These are phyloP conservation scores for Agonopterix arenella DNA, from an alignment of 2,888 invertebrate species.

Conservation along the genomic window DNA sequence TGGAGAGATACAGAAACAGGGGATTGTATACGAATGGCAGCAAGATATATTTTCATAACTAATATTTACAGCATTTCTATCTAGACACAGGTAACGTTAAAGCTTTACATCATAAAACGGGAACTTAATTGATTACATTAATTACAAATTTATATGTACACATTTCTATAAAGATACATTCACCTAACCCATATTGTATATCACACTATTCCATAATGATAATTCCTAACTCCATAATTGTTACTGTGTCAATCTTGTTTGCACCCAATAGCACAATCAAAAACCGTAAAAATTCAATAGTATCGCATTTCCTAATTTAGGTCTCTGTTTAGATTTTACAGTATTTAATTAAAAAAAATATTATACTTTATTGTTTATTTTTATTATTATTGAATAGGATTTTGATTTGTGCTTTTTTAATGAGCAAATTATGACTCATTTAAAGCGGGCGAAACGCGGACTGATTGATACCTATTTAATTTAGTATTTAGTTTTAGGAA, in stretches of 20 bases:
- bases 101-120: conserved; percentile 34
- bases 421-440: no score
- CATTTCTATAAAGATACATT: conserved; percentile 22
- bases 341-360: no score
- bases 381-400: no score
- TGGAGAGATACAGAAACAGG: conserved; percentile 7
- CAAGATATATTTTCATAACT: conserved; percentile 51
- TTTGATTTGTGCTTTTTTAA: no score
- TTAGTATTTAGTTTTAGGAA: conserved; percentile 38
- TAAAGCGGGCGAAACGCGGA: conserved; percentile 3
- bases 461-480: conserved; percentile 10
- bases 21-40: conserved; percentile 50
- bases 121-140: conserved; percentile 15
- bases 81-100: conserved; percentile 50
- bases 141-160: conserved; percentile 39
- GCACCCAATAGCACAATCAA: no score
- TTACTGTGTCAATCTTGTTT: no score
- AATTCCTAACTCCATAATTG: conserved; percentile 11
- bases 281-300: no score
- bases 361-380: no score
- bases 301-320: no score
- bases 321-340: no score
- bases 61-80: conserved; percentile 51
- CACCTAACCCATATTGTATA: conserved; percentile 35
- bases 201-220: conserved; percentile 26